A percentile compares a stretch with the other conserved stretches of the same genome.
Conservation (phyloP, 2,797 vertebrate genomes). For the Chromis chromis region DNA sequence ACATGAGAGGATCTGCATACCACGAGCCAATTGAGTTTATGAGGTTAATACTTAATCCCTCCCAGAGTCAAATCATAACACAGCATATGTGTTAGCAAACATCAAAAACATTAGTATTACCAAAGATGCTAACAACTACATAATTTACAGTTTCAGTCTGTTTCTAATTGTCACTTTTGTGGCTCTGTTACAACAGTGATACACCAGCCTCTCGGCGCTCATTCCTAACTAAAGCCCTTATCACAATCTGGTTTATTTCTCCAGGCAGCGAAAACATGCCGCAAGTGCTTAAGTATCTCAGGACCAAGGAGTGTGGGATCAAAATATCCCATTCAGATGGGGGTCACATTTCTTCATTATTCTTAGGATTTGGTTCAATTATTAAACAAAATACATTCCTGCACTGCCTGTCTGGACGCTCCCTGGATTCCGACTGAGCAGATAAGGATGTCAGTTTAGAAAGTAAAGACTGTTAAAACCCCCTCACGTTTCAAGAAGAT, state of each 20-base stretch:
- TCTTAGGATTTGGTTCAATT: conserved; percentile 82
- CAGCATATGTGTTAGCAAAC: conserved; percentile 20
- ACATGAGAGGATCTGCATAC: conserved; percentile 12
- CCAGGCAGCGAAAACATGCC: conserved; percentile 83
- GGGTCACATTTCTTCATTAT: conserved; percentile 76
- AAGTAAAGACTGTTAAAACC: conserved; percentile 63
- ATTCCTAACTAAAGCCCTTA: conserved; percentile 74
- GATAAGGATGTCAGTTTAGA: conserved; percentile 67
- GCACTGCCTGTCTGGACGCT: conserved; percentile 60
- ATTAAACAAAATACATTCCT: conserved; percentile 83
- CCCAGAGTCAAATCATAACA: conserved; percentile 6
- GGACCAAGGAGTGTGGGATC: conserved; percentile 58
- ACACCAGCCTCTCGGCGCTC: conserved; percentile 54
- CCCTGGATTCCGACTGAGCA: conserved; percentile 62
- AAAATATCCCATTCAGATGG: conserved; percentile 76
- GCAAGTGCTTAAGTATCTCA: conserved; percentile 70
- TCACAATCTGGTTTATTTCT: conserved; percentile 78
- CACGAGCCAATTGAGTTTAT: neutral
- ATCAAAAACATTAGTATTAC: conserved; percentile 8
- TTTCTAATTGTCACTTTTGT: conserved; percentile 57
- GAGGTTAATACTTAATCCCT: conserved; percentile 11
- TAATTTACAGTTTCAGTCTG: conserved; percentile 54
- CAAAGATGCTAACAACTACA: neutral
- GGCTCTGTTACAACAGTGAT: conserved; percentile 53
- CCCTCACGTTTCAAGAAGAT: conserved; percentile 67